These are phyloP conservation scores for Cranoglanis bouderius DNA, from an alignment of 2,113 vertebrate genomes.

Conservation along the genomic window DNA sequence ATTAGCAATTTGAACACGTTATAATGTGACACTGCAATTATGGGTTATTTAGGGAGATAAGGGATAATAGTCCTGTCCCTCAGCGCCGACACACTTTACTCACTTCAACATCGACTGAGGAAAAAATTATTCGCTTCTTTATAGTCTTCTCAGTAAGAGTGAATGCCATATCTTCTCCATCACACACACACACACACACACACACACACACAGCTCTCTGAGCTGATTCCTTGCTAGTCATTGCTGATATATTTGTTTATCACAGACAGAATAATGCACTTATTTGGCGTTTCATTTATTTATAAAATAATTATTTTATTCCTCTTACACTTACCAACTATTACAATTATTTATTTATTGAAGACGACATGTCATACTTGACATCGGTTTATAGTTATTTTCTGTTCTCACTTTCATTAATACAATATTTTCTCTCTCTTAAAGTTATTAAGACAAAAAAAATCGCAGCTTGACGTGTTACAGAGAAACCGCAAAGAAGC, in stretches of 20 bases:
- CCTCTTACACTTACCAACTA: neutral
- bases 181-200: neutral
- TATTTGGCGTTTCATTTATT: neutral
- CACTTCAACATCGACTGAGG: neutral
- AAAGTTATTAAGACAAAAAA: too few relatives aligned
- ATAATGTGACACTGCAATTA: constrained; percentile 61
- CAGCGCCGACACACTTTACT: constrained; percentile 65
- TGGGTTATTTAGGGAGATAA: constrained; percentile 71
- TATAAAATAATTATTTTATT: neutral
- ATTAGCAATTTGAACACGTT: constrained; percentile 66
- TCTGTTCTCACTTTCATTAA: too few relatives aligned
- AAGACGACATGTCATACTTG: neutral
- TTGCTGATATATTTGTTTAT: neutral
- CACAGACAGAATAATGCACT: neutral
- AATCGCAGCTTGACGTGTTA: too few relatives aligned
- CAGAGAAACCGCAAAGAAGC: too few relatives aligned
- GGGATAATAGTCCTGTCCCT: constrained; percentile 66
- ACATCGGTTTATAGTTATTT: neutral
- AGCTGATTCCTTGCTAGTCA: neutral
- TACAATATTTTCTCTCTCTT: too few relatives aligned
- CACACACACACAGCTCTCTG: neutral
- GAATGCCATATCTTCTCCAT: neutral
- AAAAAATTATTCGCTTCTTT: neutral
- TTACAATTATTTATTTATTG: neutral
- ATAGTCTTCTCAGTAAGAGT: neutral